Evolutionary conservation across 37 sponge, comb jelly and placozoan species (phyloP).

Genomic region (Bolinopsis microptera): DNA sequence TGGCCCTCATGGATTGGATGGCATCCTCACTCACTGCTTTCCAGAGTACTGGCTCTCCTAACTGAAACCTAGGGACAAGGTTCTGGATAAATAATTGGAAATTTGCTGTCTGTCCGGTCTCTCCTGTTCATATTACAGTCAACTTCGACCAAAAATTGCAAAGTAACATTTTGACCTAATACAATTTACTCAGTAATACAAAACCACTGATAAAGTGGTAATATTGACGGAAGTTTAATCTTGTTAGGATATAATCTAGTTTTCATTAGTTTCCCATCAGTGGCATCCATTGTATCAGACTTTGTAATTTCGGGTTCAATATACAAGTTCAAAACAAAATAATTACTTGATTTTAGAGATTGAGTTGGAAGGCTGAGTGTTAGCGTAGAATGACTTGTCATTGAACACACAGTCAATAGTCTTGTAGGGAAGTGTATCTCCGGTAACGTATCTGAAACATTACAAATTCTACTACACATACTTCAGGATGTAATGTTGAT

Average conservation of each 20-base stretch:
- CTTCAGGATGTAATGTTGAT: not conserved
- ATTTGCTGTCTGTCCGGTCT: too few relatives aligned
- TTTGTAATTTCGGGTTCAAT: too few relatives aligned
- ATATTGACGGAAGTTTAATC: too few relatives aligned
- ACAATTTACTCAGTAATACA: too few relatives aligned
- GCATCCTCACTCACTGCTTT: slow-evolving; percentile 88
- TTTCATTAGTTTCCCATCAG: too few relatives aligned
- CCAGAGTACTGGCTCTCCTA: slow-evolving; percentile 78
- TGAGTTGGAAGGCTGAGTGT: slow-evolving; percentile 71
- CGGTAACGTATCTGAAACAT: not conserved
- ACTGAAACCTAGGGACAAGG: slow-evolving; percentile 74
- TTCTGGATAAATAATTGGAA: too few relatives aligned
- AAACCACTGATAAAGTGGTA: too few relatives aligned
- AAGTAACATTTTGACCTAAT: too few relatives aligned
- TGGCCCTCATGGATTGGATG: slow-evolving; percentile 69
- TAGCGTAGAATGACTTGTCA: slow-evolving; percentile 89
- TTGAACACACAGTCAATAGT: slow-evolving; percentile 96
- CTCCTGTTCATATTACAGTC: too few relatives aligned
- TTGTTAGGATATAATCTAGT: too few relatives aligned
- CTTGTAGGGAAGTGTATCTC: slow-evolving; percentile 71
- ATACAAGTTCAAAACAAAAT: too few relatives aligned
- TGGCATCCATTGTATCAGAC: not conserved
- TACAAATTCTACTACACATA: not conserved
- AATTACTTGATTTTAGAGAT: slow-evolving; percentile 32
- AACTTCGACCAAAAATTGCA: too few relatives aligned